phyloP scores from a whole-genome alignment of 2,888 invertebrate genomes.

The Crioceris asparagi region DNA sequence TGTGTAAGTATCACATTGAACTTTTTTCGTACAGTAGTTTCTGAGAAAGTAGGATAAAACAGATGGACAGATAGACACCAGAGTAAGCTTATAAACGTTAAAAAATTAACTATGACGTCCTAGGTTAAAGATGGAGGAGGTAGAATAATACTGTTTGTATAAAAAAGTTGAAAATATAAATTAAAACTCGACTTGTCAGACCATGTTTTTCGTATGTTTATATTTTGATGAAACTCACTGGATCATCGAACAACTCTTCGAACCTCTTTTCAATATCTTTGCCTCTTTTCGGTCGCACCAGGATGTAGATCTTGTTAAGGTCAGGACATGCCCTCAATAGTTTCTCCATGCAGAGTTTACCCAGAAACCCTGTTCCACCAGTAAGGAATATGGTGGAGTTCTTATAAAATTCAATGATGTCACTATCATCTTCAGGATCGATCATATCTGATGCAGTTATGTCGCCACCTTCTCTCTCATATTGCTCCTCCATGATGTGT shows the following conservation, averaged over 20 bases:
- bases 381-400: constrained; percentile 31
- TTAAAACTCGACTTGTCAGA: no score
- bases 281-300: constrained; percentile 30
- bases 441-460: constrained; percentile 39
- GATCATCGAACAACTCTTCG: constrained; percentile 49
- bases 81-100: no score
- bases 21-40: no score
- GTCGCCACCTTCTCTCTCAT: background rate
- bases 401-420: constrained; percentile 27
- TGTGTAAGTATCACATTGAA: no score
- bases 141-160: no score
- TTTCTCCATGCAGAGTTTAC: constrained; percentile 32
- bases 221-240: constrained; percentile 41
- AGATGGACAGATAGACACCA: no score
- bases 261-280: constrained; percentile 26
- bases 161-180: no score
- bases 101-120: no score
- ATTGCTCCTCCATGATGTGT: constrained; percentile 28
- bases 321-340: constrained; percentile 31
- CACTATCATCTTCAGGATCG: constrained; percentile 24
- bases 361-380: constrained; percentile 37
- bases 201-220: no score
- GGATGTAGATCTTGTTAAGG: constrained; percentile 28
- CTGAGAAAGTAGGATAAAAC: no score
- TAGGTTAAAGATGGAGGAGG: no score